Base-by-base conservation (phyloP, 2,113 vertebrate species). In the Calonectris borealis region DNA sequence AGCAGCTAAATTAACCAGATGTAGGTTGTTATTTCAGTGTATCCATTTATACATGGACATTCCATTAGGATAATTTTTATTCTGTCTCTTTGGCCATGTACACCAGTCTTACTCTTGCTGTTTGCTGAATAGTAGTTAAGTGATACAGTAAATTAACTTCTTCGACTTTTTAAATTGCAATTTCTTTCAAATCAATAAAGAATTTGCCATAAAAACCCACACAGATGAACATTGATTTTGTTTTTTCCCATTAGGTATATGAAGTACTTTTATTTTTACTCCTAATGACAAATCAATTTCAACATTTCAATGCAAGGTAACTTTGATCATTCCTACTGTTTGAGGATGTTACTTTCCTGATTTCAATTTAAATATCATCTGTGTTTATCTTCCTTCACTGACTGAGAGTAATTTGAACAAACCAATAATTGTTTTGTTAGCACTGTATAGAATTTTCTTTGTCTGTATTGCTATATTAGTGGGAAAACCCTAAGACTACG, bases 251-350 rank as follows among this genome's bases (percentile, higher is more conserved):
- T 71, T 93, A 94, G 61, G 60, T 84, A 54, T 85, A 71, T 94
- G 80, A 93, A 88, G 21, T 94, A 81, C 36, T 77, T 96, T 54
- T 44, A 85, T 85, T 94, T 97, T 78, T 93, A 72, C 12, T 93
- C 46, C 65, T 97, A 98, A 97, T 94, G 94, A 95, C 90, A 96
- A 97, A 97, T 95, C 96, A 92, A 90, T 97, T 82, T 68, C 52
- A 91, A 58, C 32, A 87, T 91, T 93, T 96, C 87, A 81, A 14
- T 83, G 34, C 49, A 83, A 82, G n/a, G 51, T 88, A 86, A 73
- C 49, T 93, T 86, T 90, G 86, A 88, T 88, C 25, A 85, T 72
- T 94, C 26, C 40, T 84, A 44, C 40, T 68, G 22, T 94, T 96
- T 66, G 48, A 90, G 61, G 38, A 83, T 84, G 60, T 61, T 80